Evolutionary conservation across 2,888 invertebrate species (phyloP).

Genomic region (Malthinus seriepunctatus): DNA sequence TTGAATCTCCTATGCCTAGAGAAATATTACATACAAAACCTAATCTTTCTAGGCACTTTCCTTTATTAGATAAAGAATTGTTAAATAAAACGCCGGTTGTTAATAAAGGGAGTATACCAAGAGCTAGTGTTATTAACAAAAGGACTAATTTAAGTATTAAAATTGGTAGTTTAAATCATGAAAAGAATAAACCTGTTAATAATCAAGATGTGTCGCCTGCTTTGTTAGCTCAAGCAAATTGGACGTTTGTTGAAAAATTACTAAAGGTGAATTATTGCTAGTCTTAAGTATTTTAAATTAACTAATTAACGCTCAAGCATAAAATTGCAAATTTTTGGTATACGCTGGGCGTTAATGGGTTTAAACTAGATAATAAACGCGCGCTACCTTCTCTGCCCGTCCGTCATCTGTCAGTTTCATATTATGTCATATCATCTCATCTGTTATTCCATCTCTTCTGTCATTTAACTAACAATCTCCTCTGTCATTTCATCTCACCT

Average conservation of each 20-base stretch:
- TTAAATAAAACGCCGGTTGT: slow-evolving; percentile 74
- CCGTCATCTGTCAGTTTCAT: too few relatives aligned
- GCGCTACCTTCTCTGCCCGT: too few relatives aligned
- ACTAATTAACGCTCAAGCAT: too few relatives aligned
- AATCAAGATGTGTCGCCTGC: slow-evolving; percentile 77
- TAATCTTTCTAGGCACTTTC: slow-evolving; percentile 75
- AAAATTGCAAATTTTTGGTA: too few relatives aligned
- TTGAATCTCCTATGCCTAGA: slow-evolving; percentile 80
- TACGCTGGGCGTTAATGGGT: too few relatives aligned
- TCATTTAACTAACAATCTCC: too few relatives aligned
- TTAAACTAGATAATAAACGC: slow-evolving; percentile 2
- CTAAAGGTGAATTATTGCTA: slow-evolving; percentile 73
- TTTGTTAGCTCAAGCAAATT: slow-evolving; percentile 93
- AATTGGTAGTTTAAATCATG: slow-evolving; percentile 34
- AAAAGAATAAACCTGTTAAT: slow-evolving; percentile 35
- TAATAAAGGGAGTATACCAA: slow-evolving; percentile 53
- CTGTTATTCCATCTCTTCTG: too few relatives aligned
- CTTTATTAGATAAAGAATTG: slow-evolving; percentile 75
- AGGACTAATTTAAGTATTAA: slow-evolving; percentile 40
- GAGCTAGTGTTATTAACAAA: slow-evolving; percentile 50
- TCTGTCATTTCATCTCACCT: too few relatives aligned
- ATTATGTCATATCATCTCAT: too few relatives aligned
- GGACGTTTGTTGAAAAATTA: slow-evolving; percentile 96
- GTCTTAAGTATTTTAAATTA: too few relatives aligned
- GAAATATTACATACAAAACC: slow-evolving; percentile 71